phyloP scores from a whole-genome alignment of 37 sponge, comb jelly and placozoan species.

The Hormiphora californensis region DNA sequence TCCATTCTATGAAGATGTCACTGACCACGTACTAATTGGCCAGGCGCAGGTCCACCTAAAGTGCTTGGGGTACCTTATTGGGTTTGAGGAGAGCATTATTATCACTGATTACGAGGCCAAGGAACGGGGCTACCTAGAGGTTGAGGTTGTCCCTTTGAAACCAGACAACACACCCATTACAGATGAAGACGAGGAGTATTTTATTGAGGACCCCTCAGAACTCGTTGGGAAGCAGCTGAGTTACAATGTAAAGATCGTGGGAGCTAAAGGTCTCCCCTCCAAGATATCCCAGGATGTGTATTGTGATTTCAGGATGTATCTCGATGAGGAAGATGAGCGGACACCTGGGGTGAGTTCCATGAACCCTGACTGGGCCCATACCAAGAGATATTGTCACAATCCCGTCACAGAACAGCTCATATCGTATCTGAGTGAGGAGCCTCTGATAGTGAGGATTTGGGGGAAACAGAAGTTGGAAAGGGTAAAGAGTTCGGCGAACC shows the following conservation, averaged over 20 bases:
- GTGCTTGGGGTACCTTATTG: constrained; percentile 63
- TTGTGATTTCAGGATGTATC: constrained; percentile 66
- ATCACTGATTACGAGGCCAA: constrained; percentile 66
- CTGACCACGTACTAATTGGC: constrained; percentile 60
- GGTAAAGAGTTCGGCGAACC: background rate
- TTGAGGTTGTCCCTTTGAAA: constrained; percentile 11
- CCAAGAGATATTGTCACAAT: constrained; percentile 51
- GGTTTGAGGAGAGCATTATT: constrained; percentile 63
- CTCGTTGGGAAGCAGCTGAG: constrained; percentile 40
- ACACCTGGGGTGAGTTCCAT: constrained; percentile 55
- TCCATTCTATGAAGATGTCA: constrained; percentile 62
- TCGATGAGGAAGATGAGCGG: constrained; percentile 52
- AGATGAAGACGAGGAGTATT: constrained; percentile 49
- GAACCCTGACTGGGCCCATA: constrained; percentile 58
- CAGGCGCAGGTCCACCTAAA: constrained; percentile 62
- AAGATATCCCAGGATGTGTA: constrained; percentile 58
- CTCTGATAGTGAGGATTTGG: constrained; percentile 65
- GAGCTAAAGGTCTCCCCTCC: constrained; percentile 44
- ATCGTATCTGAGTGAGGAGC: constrained; percentile 59
- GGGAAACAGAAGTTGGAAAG: constrained; percentile 55
- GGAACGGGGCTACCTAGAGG: constrained; percentile 59
- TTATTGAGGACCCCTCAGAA: constrained; percentile 54
- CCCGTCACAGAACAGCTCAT: constrained; percentile 69
- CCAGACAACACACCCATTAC: background rate
- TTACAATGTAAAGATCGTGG: background rate